A percentile compares a stretch with the other conserved stretches of the same genome.
Conservation (phyloP, 2,888 invertebrate genomes). For the Drosophila acutilabella region DNA sequence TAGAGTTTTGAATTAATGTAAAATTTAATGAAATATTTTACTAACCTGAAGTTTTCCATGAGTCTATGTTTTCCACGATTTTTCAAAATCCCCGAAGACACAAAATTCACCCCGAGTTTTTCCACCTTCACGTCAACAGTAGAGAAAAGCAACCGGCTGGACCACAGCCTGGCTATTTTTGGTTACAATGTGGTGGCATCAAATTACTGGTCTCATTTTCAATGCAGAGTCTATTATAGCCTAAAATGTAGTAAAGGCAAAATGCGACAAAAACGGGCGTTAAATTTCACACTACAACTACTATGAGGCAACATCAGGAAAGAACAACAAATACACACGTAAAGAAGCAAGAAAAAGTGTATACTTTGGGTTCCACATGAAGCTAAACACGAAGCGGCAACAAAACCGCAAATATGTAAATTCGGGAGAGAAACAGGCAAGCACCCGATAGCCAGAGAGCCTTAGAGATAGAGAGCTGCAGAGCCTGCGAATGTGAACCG, state of each 20-base stretch:
- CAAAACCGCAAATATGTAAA: slow-evolving; percentile 75
- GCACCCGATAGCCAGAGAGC: slow-evolving; percentile 47
- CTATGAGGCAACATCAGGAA: slow-evolving; percentile 16
- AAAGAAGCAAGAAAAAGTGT: slow-evolving; percentile 21
- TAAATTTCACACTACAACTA: slow-evolving; percentile 70
- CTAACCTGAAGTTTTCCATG: not conserved
- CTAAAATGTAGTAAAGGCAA: slow-evolving; percentile 61
- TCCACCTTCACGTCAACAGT: not conserved
- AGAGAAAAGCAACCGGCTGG: slow-evolving; percentile 13
- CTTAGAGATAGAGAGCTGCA: slow-evolving; percentile 9
- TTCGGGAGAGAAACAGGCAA: slow-evolving; percentile 66
- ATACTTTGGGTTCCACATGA: slow-evolving; percentile 54
- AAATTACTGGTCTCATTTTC: slow-evolving; percentile 77
- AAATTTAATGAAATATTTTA: not conserved
- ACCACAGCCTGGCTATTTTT: slow-evolving; percentile 70
- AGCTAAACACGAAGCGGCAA: slow-evolving; percentile 65
- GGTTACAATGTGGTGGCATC: slow-evolving; percentile 73
- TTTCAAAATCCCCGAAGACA: slow-evolving; percentile 25
- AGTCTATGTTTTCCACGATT: slow-evolving; percentile 26
- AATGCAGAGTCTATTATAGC: slow-evolving; percentile 75
- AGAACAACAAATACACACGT: not conserved
- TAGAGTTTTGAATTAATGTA: not conserved
- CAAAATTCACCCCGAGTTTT: not conserved
- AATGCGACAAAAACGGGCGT: slow-evolving; percentile 75
- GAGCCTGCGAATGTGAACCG: not conserved